phyloP scores from a whole-genome alignment of 2,888 invertebrate species.

The Plebejus argus region DNA sequence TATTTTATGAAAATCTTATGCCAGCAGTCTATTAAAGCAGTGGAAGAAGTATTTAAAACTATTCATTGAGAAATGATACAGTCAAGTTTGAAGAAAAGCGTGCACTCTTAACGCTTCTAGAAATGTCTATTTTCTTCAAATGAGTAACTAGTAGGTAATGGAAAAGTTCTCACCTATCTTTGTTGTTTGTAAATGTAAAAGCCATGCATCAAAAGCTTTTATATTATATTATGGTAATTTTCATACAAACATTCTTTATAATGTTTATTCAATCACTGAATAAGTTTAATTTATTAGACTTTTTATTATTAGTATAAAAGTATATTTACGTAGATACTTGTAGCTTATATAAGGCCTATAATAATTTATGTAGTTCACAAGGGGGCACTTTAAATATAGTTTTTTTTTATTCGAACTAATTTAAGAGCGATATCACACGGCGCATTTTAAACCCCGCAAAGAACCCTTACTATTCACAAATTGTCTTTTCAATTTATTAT shows the following conservation, averaged over 20 bases:
- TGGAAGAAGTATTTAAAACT: not conserved
- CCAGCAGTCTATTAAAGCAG: not conserved
- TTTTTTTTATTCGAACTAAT: not conserved
- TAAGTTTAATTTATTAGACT: not conserved
- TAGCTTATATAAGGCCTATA: not conserved
- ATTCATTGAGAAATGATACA: not conserved
- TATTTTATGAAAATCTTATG: not conserved
- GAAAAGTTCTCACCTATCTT: not conserved
- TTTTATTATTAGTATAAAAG: not conserved
- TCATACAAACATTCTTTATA: not conserved
- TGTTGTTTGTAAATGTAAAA: too few species aligned
- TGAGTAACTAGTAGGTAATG: not conserved
- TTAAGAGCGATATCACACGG: not conserved
- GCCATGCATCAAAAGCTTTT: not conserved
- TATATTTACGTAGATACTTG: not conserved
- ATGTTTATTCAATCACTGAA: not conserved
- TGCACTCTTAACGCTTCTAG: constrained; percentile 8
- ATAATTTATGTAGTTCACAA: not conserved
- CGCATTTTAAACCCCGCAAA: not conserved
- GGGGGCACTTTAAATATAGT: not conserved
- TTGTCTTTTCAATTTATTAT: too few species aligned
- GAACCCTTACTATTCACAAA: too few species aligned
- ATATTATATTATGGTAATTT: not conserved
- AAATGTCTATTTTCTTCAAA: not conserved
- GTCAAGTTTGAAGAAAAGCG: constrained; percentile 1